These are phyloP conservation scores for Hemicordylus capensis DNA, from an alignment of 2,113 vertebrate species.

Conservation along the genomic window DNA sequence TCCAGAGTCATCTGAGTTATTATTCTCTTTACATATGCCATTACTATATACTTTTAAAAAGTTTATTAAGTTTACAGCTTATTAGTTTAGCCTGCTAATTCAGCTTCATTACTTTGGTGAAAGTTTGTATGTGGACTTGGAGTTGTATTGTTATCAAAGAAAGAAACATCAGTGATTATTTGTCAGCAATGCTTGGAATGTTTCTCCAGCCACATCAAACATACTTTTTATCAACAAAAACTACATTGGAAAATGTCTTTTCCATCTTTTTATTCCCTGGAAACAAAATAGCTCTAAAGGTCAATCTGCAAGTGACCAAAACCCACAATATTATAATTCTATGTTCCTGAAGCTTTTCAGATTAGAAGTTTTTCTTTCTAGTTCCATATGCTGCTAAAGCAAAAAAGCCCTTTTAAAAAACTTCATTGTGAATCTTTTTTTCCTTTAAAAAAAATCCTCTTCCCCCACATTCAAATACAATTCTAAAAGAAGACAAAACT, in stretches of 20 bases:
- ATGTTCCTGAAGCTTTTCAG: conserved; percentile 60
- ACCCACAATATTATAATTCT: conserved; percentile 60
- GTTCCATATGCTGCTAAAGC: conserved; percentile 72
- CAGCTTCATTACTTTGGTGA: neutral
- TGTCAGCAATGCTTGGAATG: neutral
- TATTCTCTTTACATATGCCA: conserved; percentile 2
- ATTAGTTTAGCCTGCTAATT: neutral
- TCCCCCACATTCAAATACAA: conserved; percentile 78
- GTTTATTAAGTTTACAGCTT: neutral
- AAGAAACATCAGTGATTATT: neutral
- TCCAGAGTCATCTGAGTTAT: conserved; percentile 11
- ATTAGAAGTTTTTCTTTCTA: conserved; percentile 66
- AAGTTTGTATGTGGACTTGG: neutral
- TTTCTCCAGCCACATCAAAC: conserved; percentile 27
- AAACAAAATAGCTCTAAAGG: conserved; percentile 58
- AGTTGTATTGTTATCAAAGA: neutral
- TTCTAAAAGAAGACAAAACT: conserved; percentile 86
- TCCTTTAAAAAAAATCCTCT: conserved; percentile 77
- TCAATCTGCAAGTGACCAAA: conserved; percentile 61
- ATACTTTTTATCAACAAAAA: neutral
- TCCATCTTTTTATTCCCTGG: conserved; percentile 55
- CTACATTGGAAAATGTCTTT: conserved; percentile 43
- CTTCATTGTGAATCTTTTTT: conserved; percentile 77
- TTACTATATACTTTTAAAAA: neutral
- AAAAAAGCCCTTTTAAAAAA: conserved; percentile 71